Percentiles rank a stretch among this genome's conserved stretches.
phyloP scores from a whole-genome alignment of 2,797 vertebrate species.

The Astyanax mexicanus region DNA sequence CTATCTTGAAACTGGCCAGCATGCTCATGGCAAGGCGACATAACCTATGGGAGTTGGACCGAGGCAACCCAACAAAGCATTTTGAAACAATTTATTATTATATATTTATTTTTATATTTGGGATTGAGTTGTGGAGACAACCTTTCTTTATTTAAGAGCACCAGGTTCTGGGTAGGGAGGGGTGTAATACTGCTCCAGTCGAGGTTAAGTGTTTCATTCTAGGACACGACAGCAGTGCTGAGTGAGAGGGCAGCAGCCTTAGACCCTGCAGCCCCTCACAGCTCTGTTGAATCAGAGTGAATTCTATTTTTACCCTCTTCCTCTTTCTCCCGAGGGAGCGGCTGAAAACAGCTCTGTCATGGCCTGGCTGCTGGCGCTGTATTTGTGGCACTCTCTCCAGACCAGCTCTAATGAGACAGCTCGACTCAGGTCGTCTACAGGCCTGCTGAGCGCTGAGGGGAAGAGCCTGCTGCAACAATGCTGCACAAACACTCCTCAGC shows the following conservation, averaged over 20 bases:
- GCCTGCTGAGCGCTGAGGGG: conserved; percentile 2
- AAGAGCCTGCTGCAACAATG: not conserved
- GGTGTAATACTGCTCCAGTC: not conserved
- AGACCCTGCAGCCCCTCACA: not conserved
- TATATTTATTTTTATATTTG: too few species aligned
- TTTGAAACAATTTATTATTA: too few species aligned
- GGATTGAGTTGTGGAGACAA: too few species aligned
- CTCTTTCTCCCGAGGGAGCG: conserved; percentile 30
- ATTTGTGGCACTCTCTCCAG: conserved; percentile 14
- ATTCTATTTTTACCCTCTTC: conserved; percentile 34
- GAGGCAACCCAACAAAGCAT: too few species aligned
- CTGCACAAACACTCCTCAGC: not conserved
- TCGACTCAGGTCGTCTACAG: conserved; percentile 8
- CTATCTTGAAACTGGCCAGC: too few species aligned
- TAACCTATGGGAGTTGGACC: too few species aligned
- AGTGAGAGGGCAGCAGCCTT: conserved; percentile 5
- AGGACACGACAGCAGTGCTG: not conserved
- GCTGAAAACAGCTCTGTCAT: conserved; percentile 52
- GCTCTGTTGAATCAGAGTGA: conserved; percentile 3
- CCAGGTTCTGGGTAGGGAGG: not conserved
- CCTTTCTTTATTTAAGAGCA: not conserved
- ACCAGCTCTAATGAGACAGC: conserved; percentile 40
- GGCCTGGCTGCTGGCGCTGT: conserved; percentile 17
- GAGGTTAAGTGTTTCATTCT: not conserved
- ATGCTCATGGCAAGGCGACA: too few species aligned